These are phyloP conservation scores for Zeuzera pyrina DNA, from an alignment of 2,888 invertebrate genomes.

Conservation along the genomic window DNA sequence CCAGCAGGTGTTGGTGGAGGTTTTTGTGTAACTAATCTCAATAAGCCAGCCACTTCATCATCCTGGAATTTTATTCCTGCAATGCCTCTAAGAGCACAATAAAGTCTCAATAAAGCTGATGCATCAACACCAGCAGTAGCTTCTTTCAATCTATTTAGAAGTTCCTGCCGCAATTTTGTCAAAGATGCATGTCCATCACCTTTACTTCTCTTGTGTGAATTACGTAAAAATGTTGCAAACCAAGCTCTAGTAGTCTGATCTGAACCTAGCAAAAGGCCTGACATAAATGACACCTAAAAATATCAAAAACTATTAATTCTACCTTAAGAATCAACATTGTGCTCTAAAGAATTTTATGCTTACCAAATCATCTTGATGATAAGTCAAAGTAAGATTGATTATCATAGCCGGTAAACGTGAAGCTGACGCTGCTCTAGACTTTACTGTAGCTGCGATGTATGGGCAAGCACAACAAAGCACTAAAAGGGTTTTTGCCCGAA, in stretches of 20 bases:
- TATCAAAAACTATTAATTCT: not conserved
- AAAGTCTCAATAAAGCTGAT: conserved; percentile 89
- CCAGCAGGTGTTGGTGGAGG: conserved; percentile 94
- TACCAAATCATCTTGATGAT: conserved; percentile 75
- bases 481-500: conserved; percentile 85
- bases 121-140: conserved; percentile 84
- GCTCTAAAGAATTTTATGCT: conserved; percentile 17
- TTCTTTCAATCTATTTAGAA: conserved; percentile 80
- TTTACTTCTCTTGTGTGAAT: conserved; percentile 85
- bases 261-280: conserved; percentile 90
- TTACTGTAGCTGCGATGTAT: conserved; percentile 84
- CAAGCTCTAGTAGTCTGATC: conserved; percentile 92
- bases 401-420: conserved; percentile 93
- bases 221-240: conserved; percentile 93
- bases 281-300: conserved; percentile 83
- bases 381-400: conserved; percentile 84
- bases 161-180: conserved; percentile 81
- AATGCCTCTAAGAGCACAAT: conserved; percentile 93
- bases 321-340: not conserved
- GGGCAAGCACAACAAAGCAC: conserved; percentile 93
- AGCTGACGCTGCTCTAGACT: conserved; percentile 90
- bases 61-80: conserved; percentile 94
- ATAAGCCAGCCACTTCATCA: conserved; percentile 88
- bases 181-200: conserved; percentile 81
- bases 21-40: conserved; percentile 89